A percentile compares a stretch with the other conserved stretches of the same genome.
Conservation (phyloP, 2,113 vertebrate genomes). For the Psophia crepitans region DNA sequence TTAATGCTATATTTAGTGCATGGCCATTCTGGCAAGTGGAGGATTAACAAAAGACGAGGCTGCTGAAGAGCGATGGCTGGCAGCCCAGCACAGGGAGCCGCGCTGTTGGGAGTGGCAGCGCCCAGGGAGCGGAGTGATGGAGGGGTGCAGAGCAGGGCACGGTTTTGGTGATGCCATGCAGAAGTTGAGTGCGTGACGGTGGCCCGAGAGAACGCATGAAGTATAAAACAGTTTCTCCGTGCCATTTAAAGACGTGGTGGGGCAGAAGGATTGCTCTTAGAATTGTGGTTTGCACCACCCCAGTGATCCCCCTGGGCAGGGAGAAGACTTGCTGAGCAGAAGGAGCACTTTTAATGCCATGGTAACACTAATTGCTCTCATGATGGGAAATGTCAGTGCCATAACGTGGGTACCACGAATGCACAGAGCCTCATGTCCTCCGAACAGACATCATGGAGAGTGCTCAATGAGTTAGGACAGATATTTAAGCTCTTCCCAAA, state of each 20-base stretch:
- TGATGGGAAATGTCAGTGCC: background rate
- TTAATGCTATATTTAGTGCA: background rate
- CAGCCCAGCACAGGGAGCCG: background rate
- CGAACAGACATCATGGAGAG: background rate
- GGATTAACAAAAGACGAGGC: background rate
- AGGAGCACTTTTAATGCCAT: background rate
- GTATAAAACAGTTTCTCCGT: background rate
- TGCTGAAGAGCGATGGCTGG: background rate
- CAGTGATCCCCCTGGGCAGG: background rate
- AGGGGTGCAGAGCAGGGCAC: background rate
- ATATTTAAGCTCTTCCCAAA: background rate
- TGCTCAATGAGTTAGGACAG: background rate
- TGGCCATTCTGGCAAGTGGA: accelerated
- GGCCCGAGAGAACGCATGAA: background rate
- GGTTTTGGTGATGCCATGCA: background rate
- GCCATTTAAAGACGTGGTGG: background rate
- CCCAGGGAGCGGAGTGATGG: background rate
- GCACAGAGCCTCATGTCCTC: background rate
- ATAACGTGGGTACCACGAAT: background rate
- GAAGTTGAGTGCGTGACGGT: background rate
- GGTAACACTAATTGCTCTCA: background rate
- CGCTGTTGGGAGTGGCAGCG: background rate
- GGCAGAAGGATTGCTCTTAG: background rate
- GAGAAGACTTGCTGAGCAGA: background rate
- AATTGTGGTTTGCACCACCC: background rate